Percentiles rank a stretch among this genome's conserved stretches.
phyloP scores from a whole-genome alignment of 2,797 vertebrate species.

The Neosilurus hyrtlii region DNA sequence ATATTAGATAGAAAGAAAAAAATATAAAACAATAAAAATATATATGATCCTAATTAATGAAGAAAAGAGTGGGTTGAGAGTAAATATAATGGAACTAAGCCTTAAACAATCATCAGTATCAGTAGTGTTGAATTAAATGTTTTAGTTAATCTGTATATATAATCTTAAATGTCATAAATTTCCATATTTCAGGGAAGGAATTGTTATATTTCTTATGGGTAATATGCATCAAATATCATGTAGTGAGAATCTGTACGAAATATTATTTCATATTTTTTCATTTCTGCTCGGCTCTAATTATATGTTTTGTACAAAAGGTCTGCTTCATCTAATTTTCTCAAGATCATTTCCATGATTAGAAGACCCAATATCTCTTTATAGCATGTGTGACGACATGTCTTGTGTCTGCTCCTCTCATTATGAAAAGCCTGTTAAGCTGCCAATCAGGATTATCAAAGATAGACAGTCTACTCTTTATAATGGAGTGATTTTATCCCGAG shows the following conservation, averaged over 20 bases:
- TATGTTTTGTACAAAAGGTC: conserved; percentile 9
- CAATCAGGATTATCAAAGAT: conserved; percentile 42
- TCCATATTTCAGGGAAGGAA: neutral
- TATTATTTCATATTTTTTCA: neutral
- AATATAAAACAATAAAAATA: no score
- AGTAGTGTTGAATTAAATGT: neutral
- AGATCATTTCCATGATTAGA: neutral
- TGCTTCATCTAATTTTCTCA: neutral
- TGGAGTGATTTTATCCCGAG: conserved; percentile 45
- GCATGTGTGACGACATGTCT: conserved; percentile 27
- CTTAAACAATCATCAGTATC: neutral
- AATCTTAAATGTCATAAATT: neutral
- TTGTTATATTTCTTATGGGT: neutral
- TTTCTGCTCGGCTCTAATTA: neutral
- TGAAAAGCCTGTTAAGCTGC: conserved; percentile 26
- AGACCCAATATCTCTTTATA: conserved; percentile 22
- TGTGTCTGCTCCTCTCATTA: conserved; percentile 33
- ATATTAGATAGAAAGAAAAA: no score
- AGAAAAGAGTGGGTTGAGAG: neutral
- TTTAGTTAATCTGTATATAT: neutral
- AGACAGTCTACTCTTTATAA: conserved; percentile 37
- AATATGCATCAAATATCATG: neutral
- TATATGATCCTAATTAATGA: neutral
- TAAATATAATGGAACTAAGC: neutral
- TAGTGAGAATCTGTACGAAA: neutral